Percentiles rank a stretch among this genome's conserved stretches.
Evolutionary conservation across 2,113 vertebrate genomes (phyloP).

Genomic region (Chlorocebus sabaeus): DNA sequence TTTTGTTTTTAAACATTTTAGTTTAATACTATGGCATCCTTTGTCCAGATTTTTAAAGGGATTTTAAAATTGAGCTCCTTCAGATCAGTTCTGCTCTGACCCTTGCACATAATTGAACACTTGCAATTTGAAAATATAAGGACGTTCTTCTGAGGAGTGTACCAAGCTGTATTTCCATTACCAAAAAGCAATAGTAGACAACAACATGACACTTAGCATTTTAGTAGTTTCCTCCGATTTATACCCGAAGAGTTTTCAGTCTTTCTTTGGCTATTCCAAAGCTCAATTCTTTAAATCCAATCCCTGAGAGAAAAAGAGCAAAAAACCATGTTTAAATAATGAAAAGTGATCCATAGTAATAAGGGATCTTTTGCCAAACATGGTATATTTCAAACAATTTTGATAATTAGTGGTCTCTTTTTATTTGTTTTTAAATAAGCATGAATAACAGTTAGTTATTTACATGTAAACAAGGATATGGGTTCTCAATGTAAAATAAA

Average conservation of each 20-base stretch:
- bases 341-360: not conserved
- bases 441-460: not conserved
- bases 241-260: constrained; percentile 6
- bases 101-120: constrained; percentile 61
- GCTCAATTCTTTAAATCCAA: constrained; percentile 43
- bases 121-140: constrained; percentile 69
- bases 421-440: not conserved
- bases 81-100: constrained; percentile 78
- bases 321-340: constrained; percentile 3
- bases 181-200: constrained; percentile 9
- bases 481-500: constrained; percentile 66
- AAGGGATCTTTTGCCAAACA: not conserved
- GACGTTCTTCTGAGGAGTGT: constrained; percentile 20
- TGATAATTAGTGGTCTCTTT: not conserved
- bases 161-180: constrained; percentile 47
- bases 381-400: not conserved
- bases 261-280: not conserved
- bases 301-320: not conserved
- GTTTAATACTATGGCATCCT: constrained; percentile 80
- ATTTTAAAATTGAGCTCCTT: constrained; percentile 84
- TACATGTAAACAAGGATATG: constrained; percentile 68
- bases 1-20: constrained; percentile 85
- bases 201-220: not conserved
- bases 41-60: constrained; percentile 83
- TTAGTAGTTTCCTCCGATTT: constrained; percentile 39